A percentile compares a stretch with the other conserved stretches of the same genome.
phyloP scores from a whole-genome alignment of 1,140 invertebrate species.

The Euschistus heros region DNA sequence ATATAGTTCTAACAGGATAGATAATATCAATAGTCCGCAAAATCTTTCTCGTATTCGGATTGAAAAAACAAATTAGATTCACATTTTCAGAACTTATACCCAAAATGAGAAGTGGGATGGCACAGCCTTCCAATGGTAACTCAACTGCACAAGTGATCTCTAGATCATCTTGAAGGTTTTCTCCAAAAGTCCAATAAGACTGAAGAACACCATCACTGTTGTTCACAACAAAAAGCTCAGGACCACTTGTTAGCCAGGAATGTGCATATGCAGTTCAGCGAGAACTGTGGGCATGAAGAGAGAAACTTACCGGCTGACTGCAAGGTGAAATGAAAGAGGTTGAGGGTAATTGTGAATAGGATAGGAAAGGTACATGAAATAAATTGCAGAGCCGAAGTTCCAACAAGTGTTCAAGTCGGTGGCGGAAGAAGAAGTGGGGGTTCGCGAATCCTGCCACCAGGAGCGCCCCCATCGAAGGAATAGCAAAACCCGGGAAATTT shows the following conservation, averaged over 20 bases:
- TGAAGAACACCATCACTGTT: neutral
- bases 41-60: conserved; percentile 10
- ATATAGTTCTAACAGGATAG: neutral
- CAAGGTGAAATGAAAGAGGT: no score
- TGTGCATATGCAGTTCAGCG: conserved; percentile 2
- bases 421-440: no score
- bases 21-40: neutral
- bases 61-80: conserved; percentile 5
- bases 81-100: neutral
- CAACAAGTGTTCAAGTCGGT: no score
- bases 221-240: neutral
- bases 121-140: neutral
- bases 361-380: no score
- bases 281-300: no score
- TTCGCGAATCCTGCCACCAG: no score
- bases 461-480: no score
- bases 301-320: no score
- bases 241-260: conserved; percentile 1
- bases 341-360: no score
- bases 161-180: neutral
- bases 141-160: conserved; percentile 12
- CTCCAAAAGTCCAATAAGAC: conserved; percentile 4
- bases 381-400: no score
- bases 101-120: neutral
- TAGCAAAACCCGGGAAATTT: no score